Percentiles rank a stretch among this genome's conserved stretches.
These are phyloP conservation scores for Hippolais icterina DNA, from an alignment of 2,113 vertebrate species.

Conservation along the genomic window DNA sequence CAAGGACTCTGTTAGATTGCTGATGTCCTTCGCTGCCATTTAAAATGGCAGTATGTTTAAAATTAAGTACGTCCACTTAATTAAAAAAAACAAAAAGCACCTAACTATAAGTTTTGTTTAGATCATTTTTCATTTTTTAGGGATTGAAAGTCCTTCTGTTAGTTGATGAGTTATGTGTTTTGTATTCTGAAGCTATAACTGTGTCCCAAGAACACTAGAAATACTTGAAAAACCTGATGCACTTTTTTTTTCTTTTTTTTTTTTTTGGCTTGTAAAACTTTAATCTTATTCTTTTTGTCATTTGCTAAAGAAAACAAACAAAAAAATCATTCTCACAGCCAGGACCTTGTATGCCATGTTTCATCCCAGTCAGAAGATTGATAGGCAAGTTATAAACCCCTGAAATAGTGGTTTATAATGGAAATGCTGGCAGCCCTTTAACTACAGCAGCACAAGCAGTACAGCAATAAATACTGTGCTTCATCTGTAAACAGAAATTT, in stretches of 20 bases:
- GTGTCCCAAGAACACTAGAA: background rate
- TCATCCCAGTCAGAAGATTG: slow-evolving; percentile 54
- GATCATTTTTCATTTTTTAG: background rate
- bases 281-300: background rate
- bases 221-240: background rate
- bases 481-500: slow-evolving; percentile 80
- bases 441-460: slow-evolving; percentile 50
- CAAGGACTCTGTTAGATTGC: background rate
- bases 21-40: background rate
- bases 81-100: background rate
- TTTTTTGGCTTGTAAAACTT: background rate
- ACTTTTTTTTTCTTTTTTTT: background rate
- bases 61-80: background rate
- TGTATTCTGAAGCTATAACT: background rate
- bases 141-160: background rate
- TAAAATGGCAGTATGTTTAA: background rate
- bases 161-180: background rate
- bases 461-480: slow-evolving; percentile 75
- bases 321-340: background rate
- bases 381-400: slow-evolving; percentile 64
- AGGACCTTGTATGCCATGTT: slow-evolving; percentile 58
- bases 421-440: slow-evolving; percentile 69
- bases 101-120: background rate
- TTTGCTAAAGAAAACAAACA: slow-evolving; percentile 41
- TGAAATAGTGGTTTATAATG: slow-evolving; percentile 75